Conservation (phyloP, 2,888 invertebrate genomes). For the Nomada ruficornis region DNA sequence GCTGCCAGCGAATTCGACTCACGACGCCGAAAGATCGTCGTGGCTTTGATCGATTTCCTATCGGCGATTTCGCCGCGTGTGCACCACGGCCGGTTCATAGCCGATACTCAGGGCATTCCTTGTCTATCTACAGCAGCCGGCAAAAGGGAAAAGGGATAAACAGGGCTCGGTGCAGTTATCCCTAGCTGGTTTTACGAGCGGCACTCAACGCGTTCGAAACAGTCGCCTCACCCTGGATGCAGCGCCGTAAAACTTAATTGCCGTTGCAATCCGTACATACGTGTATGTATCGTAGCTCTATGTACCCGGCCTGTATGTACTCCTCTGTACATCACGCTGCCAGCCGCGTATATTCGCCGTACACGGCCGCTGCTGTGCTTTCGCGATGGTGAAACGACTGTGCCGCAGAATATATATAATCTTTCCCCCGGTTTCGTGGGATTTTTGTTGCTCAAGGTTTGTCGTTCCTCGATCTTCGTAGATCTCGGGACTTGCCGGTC, state of each 20-base stretch:
- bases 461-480: not conserved
- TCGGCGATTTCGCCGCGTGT: conserved; percentile 43
- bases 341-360: conserved; percentile 38
- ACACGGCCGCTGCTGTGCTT: not conserved
- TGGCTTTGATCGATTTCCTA: conserved; percentile 52
- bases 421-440: not conserved
- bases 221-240: conserved; percentile 76
- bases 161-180: conserved; percentile 63
- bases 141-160: conserved; percentile 68
- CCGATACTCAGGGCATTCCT: conserved; percentile 32
- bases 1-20: conserved; percentile 29
- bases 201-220: conserved; percentile 79
- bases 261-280: conserved; percentile 78
- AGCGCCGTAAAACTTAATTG: conserved; percentile 83
- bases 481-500: too few relatives aligned
- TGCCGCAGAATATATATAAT: not conserved
- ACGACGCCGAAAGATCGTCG: conserved; percentile 31
- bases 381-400: not conserved
- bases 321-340: conserved; percentile 44
- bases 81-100: conserved; percentile 17
- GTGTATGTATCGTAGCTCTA: conserved; percentile 28
- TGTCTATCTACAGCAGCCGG: conserved; percentile 44
- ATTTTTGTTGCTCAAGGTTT: not conserved
- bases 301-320: conserved; percentile 46
- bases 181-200: conserved; percentile 75